A percentile compares a stretch with the other conserved stretches of the same genome.
Evolutionary conservation across 2,797 vertebrate genomes (phyloP).

Genomic region (Pampus argenteus): DNA sequence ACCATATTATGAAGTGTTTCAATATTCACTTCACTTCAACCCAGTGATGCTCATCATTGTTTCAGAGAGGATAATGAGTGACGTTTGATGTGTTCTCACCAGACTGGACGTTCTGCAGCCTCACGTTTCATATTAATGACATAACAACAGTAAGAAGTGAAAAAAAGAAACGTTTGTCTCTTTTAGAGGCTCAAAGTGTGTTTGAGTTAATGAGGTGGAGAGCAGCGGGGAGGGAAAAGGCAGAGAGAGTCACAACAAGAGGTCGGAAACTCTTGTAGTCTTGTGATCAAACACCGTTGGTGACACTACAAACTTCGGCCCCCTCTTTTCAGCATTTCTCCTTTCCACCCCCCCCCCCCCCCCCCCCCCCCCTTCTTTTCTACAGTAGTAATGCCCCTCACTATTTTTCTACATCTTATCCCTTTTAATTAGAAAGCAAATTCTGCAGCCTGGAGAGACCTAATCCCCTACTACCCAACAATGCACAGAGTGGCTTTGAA

Average conservation of each 20-base stretch:
- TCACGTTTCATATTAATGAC: neutral
- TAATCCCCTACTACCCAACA: constrained; percentile 99
- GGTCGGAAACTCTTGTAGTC: constrained; percentile 86
- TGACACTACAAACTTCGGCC: constrained; percentile 91
- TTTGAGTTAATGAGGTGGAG: constrained; percentile 52
- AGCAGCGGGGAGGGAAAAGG: constrained; percentile 25
- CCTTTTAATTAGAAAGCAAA: constrained; percentile 99
- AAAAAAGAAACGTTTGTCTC: constrained; percentile 25
- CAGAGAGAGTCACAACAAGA: constrained; percentile 67
- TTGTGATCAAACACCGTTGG: constrained; percentile 93
- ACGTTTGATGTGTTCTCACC: neutral
- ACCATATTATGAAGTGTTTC: constrained; percentile 61
- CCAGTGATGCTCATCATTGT: neutral
- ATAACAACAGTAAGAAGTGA: neutral
- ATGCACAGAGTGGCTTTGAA: constrained; percentile 99
- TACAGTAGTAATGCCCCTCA: constrained; percentile 86
- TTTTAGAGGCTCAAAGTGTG: constrained; percentile 44
- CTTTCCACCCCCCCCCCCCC: constrained; percentile 91
- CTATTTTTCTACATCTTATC: constrained; percentile 94
- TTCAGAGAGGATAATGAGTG: constrained; percentile 1
- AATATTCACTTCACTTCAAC: constrained; percentile 27
- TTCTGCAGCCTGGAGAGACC: constrained; percentile 99
- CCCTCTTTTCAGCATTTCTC: constrained; percentile 75
- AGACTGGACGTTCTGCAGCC: neutral
- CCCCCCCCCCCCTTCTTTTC: constrained; percentile 89